Evolutionary conservation across 2,888 invertebrate species (phyloP).

Genomic region (Autographa pulchrina): DNA sequence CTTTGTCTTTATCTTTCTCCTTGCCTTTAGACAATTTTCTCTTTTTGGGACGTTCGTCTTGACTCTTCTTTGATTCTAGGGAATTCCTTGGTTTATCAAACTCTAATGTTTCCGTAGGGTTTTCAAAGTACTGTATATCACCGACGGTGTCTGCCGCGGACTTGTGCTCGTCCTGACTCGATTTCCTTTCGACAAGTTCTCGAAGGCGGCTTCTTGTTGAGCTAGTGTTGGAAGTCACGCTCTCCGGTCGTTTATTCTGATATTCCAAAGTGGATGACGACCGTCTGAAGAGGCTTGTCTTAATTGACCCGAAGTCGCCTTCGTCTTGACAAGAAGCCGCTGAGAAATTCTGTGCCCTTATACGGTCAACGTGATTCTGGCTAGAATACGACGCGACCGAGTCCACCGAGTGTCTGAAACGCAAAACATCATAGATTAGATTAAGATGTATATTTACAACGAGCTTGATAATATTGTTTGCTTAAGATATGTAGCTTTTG

Average conservation of each 20-base stretch:
- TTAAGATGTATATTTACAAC: conserved; percentile 70
- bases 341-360: conserved; percentile 88
- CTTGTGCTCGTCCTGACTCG: conserved; percentile 87
- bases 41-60: conserved; percentile 85
- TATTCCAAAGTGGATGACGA: conserved; percentile 86
- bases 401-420: conserved; percentile 89
- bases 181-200: conserved; percentile 88
- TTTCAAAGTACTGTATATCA: conserved; percentile 88
- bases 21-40: conserved; percentile 81
- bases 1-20: conserved; percentile 79
- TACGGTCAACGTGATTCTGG: conserved; percentile 90
- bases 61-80: conserved; percentile 81
- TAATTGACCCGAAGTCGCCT: conserved; percentile 86
- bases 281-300: conserved; percentile 86
- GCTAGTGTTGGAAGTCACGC: conserved; percentile 85
- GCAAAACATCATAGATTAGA: conserved; percentile 80
- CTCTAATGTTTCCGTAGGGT: conserved; percentile 86
- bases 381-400: conserved; percentile 90
- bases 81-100: conserved; percentile 83
- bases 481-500: conserved; percentile 74
- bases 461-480: conserved; percentile 77
- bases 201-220: conserved; percentile 88
- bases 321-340: conserved; percentile 89
- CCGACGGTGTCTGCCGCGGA: conserved; percentile 84
- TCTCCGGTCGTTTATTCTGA: conserved; percentile 83